Percentiles rank a stretch among this genome's conserved stretches.
Evolutionary conservation across 2,113 vertebrate genomes (phyloP).

Genomic region (Sceloporus tristichus): DNA sequence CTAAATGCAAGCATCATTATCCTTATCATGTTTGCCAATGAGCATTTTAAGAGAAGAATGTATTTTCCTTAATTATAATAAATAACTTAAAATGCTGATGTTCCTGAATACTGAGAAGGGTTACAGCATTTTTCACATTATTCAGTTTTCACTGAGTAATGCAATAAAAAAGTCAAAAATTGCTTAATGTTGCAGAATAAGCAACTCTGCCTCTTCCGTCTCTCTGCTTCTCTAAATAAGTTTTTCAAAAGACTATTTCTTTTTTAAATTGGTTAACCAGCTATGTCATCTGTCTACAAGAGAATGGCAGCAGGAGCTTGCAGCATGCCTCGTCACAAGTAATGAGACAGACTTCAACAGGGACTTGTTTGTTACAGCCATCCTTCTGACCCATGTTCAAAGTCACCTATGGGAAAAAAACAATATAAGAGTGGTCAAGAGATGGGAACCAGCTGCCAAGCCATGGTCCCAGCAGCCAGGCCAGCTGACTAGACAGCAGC

Average conservation of each 20-base stretch:
- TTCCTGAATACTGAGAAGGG: slow-evolving; percentile 60
- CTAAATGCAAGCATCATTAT: slow-evolving; percentile 80
- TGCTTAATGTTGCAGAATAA: slow-evolving; percentile 62
- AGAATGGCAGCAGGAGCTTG: slow-evolving; percentile 83
- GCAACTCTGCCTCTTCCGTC: slow-evolving; percentile 65
- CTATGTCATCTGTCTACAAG: slow-evolving; percentile 81
- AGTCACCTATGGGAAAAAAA: slow-evolving; percentile 76
- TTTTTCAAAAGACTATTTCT: slow-evolving; percentile 79
- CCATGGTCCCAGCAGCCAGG: slow-evolving; percentile 85
- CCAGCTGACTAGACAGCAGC: slow-evolving; percentile 93
- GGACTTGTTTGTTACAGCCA: slow-evolving; percentile 80
- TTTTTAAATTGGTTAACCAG: slow-evolving; percentile 75
- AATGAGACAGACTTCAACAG: slow-evolving; percentile 84
- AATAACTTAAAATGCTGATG: slow-evolving; percentile 66
- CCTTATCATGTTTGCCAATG: slow-evolving; percentile 76
- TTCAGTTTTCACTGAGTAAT: slow-evolving; percentile 55
- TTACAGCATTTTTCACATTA: slow-evolving; percentile 67
- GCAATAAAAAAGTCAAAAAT: slow-evolving; percentile 67
- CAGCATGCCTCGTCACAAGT: slow-evolving; percentile 69
- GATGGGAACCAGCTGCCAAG: slow-evolving; percentile 92
- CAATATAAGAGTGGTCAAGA: slow-evolving; percentile 79
- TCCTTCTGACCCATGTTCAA: slow-evolving; percentile 81
- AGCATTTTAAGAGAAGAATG: slow-evolving; percentile 75
- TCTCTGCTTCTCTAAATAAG: slow-evolving; percentile 75
- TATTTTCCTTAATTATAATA: slow-evolving; percentile 79